Evolutionary conservation across 1,140 invertebrate genomes (phyloP).

Genomic region (Sipha flava): DNA sequence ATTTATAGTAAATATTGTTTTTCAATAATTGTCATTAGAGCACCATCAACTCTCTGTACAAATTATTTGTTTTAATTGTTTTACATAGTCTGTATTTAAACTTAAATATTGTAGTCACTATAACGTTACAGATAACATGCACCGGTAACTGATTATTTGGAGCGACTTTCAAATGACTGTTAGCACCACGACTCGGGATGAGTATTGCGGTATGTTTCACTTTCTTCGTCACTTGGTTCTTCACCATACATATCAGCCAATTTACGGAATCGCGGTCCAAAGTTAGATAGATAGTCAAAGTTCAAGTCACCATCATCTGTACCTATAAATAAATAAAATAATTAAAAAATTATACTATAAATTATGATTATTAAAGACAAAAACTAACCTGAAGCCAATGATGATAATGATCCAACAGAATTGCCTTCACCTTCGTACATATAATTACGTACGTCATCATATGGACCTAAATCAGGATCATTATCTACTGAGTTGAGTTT

Average conservation of each 20-base stretch:
- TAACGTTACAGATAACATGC: conserved; percentile 27
- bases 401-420: conserved; percentile 82
- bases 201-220: conserved; percentile 55
- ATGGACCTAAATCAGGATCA: conserved; percentile 79
- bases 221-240: conserved; percentile 70
- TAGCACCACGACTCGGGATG: conserved; percentile 66
- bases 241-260: conserved; percentile 96
- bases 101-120: neutral
- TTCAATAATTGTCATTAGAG: conserved; percentile 12
- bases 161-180: neutral
- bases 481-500: conserved; percentile 84
- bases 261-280: conserved; percentile 92
- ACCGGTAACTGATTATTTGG: conserved; percentile 21
- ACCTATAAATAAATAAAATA: conserved; percentile 46
- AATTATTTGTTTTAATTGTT: neutral
- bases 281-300: conserved; percentile 93
- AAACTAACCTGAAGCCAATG: conserved; percentile 73
- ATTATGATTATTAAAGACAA: neutral
- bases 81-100: neutral
- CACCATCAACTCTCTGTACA: conserved; percentile 7
- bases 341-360: conserved; percentile 10
- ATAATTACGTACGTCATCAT: conserved; percentile 91
- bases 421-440: conserved; percentile 94
- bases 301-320: conserved; percentile 91
- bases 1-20: conserved; percentile 8